Conservation (phyloP, 2,113 vertebrate species). For the Sigmodon hispidus region DNA sequence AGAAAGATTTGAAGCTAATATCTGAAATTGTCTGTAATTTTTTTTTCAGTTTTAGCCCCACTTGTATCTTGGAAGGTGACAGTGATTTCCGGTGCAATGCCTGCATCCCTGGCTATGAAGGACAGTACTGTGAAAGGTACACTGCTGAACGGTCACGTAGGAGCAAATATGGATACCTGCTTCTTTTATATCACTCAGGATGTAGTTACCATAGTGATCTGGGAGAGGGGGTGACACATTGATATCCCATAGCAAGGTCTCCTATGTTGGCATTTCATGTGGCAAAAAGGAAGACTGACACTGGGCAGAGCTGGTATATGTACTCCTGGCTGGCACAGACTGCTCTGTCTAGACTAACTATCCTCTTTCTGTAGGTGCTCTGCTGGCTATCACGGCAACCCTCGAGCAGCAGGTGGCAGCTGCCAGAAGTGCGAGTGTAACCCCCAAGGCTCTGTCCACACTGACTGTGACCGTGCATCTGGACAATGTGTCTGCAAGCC, state of each 20-base stretch:
- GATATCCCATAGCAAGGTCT: neutral
- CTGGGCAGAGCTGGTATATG: accelerated
- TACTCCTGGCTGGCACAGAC: neutral
- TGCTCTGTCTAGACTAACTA: accelerated
- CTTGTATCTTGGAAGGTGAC: conserved; percentile 88
- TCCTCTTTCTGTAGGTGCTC: conserved; percentile 88
- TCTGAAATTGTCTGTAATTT: conserved; percentile 19
- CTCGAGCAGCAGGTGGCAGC: conserved; percentile 80
- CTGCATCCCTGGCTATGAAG: conserved; percentile 92
- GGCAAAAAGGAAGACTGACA: accelerated
- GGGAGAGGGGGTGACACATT: neutral
- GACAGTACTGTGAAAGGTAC: conserved; percentile 94
- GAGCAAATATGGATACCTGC: accelerated
- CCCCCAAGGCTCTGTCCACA: conserved; percentile 85
- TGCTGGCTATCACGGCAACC: conserved; percentile 91
- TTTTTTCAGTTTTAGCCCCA: conserved; percentile 93
- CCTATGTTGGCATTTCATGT: neutral
- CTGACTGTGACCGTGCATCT: conserved; percentile 84
- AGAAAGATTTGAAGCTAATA: neutral
- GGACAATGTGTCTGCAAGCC: conserved; percentile 92
- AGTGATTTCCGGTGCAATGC: conserved; percentile 90
- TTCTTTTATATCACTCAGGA: neutral
- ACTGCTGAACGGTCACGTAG: accelerated
- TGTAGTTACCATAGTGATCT: neutral
- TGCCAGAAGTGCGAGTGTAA: conserved; percentile 90